Evolutionary conservation across 2,888 invertebrate species (phyloP).

Genomic region (Pachydiplax longipennis): DNA sequence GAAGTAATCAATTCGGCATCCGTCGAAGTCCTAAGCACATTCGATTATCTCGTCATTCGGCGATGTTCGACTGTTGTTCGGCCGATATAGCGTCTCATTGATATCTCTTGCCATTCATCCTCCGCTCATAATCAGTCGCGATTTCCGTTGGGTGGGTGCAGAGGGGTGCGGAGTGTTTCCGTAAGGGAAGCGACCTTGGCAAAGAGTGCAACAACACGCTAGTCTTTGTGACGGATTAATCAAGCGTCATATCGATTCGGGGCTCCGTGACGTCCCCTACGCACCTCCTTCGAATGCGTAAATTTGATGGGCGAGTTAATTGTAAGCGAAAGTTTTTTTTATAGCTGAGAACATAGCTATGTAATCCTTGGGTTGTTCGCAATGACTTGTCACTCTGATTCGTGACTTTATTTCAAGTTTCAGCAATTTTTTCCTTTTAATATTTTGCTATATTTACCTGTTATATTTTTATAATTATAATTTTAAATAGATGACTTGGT

Average conservation of each 20-base stretch:
- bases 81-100: neutral
- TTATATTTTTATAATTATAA: too few species aligned
- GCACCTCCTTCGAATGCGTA: too few species aligned
- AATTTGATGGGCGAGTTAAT: too few species aligned
- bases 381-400: too few species aligned
- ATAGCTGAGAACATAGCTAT: too few species aligned
- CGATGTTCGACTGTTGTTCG: neutral
- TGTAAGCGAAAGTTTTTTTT: too few species aligned
- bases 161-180: neutral
- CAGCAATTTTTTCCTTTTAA: too few species aligned
- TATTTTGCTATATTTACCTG: too few species aligned
- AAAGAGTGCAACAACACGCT: neutral
- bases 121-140: neutral
- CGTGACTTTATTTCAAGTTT: too few species aligned
- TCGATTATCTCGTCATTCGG: neutral
- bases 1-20: neutral
- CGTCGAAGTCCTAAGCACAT: neutral
- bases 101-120: neutral
- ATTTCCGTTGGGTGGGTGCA: neutral
- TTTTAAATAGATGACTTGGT: too few species aligned
- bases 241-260: neutral
- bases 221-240: neutral
- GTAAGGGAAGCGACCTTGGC: neutral
- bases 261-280: too few species aligned
- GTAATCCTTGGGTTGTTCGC: too few species aligned